These are phyloP conservation scores for Pristionchus japonicus DNA, from an alignment of 2,888 invertebrate species.

Conservation along the genomic window DNA sequence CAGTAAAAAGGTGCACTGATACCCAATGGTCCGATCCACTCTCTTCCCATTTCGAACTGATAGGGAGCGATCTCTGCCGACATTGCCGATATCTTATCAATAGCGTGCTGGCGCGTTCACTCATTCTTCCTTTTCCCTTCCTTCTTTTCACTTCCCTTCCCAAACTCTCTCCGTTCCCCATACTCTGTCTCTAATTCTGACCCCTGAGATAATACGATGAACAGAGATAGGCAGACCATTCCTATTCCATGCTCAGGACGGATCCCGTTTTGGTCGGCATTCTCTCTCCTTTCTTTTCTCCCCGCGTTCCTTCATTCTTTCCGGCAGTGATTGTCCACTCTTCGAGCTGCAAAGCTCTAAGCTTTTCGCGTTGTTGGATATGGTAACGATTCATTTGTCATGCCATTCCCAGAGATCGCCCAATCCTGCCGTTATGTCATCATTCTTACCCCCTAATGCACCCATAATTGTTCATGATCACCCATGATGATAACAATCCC, in stretches of 20 bases:
- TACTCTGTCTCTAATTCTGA: no score
- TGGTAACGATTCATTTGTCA: background rate
- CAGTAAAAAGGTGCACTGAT: no score
- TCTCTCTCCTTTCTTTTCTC: background rate
- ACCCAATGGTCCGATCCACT: background rate
- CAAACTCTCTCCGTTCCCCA: no score
- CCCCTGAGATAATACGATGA: no score
- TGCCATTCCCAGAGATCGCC: background rate
- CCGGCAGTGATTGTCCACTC: background rate
- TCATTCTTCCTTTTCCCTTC: background rate
- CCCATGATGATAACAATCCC: background rate
- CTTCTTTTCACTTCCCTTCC: no score
- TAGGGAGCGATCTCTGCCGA: background rate
- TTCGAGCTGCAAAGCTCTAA: background rate
- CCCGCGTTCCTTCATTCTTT: no score
- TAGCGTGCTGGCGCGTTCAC: background rate
- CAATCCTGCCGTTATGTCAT: background rate
- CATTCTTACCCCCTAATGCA: background rate
- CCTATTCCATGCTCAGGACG: no score
- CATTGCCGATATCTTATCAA: constrained; percentile 8
- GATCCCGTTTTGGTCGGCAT: constrained; percentile 9
- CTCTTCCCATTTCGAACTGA: background rate
- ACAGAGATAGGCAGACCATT: no score
- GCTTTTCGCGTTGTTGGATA: background rate
- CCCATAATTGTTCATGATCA: background rate